Base-by-base conservation (phyloP, 2,888 invertebrate genomes). In the Poecilobothrus nobilitatus region DNA sequence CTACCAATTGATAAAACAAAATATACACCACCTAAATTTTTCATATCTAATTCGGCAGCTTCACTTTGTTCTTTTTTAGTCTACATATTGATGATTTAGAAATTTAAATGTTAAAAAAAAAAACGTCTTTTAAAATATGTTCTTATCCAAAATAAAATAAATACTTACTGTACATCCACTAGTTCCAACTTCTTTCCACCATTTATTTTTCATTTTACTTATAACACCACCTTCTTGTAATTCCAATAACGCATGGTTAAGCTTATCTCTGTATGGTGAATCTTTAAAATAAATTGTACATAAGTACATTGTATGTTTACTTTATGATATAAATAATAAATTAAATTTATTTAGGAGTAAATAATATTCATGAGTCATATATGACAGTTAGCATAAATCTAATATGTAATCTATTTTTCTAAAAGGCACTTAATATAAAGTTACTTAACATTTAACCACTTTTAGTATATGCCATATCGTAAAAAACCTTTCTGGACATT, bases 111-210 rank as follows among this genome's bases (percentile, higher is more conserved):
- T n/a, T n/a, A n/a, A n/a, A n/a, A n/a, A n/a, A n/a, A n/a, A n/a
- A 69, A 73, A 67, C 71, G 8, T 10, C 63, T 64, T 12, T 68
- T 41, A n/a, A n/a, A n/a, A n/a, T n/a, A n/a, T n/a, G n/a, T n/a
- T n/a, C n/a, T n/a, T n/a, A n/a, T n/a, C n/a, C n/a, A n/a, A n/a
- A n/a, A n/a, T 68, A 67, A 67, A 69, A 64, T 68, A 20, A n/a
- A 33, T 67, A 41, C 20, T 12, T 27, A 41, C 53, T 12, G 44
- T 27, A n/a, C 53, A 53, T 10, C 62, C 62, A 61, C 90, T 90
- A 20, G 89, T 91, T 72, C 90, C 84, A 80, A 89, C 89, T 81
- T 92, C 90, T 77, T 91, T 89, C 95, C 95, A 96, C 95, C 95
- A 96, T 77, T 89, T 90, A 70, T 89, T 87, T 82, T 94, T 93